Conservation (phyloP, 2,113 vertebrate genomes). For the Apistogramma diplotaenia region DNA sequence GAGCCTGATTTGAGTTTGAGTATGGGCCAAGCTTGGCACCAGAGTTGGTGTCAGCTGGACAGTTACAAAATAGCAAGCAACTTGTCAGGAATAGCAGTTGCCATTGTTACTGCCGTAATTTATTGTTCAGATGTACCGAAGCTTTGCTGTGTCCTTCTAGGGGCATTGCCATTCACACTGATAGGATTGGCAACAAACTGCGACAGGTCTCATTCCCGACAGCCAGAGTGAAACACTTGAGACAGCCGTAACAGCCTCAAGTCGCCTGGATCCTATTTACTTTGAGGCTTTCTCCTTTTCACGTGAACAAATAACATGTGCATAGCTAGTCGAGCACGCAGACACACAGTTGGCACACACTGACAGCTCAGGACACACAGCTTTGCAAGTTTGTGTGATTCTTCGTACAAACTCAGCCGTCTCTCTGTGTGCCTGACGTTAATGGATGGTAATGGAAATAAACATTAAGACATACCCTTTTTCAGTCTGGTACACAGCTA, state of each 20-base stretch:
- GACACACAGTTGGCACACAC: background rate
- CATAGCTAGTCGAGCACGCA: background rate
- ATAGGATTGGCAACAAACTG: slow-evolving; percentile 57
- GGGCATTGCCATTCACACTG: slow-evolving; percentile 62
- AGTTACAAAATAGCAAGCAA: slow-evolving; percentile 47
- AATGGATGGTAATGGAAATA: background rate
- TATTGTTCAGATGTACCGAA: slow-evolving; percentile 49
- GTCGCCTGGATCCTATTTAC: slow-evolving; percentile 54
- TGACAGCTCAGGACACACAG: background rate
- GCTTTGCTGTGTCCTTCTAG: slow-evolving; percentile 54
- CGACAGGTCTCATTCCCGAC: slow-evolving; percentile 50
- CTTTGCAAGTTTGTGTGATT: background rate
- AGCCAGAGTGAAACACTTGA: slow-evolving; percentile 31
- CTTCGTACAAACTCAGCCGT: background rate
- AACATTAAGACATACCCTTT: background rate
- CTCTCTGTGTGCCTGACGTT: background rate
- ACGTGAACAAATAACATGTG: slow-evolving; percentile 30
- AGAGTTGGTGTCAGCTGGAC: slow-evolving; percentile 41
- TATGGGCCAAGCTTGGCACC: slow-evolving; percentile 23
- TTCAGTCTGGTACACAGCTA: too few species aligned
- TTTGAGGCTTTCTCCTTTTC: slow-evolving; percentile 16
- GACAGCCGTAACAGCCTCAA: slow-evolving; percentile 35
- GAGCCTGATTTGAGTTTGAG: slow-evolving; percentile 33
- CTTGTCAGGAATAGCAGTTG: slow-evolving; percentile 46
- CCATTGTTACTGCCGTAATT: slow-evolving; percentile 59